Evolutionary conservation across 2,797 vertebrate species (phyloP), one percentile per base, ranked within the genome.

Genomic region (Hydrophis major): DNA sequence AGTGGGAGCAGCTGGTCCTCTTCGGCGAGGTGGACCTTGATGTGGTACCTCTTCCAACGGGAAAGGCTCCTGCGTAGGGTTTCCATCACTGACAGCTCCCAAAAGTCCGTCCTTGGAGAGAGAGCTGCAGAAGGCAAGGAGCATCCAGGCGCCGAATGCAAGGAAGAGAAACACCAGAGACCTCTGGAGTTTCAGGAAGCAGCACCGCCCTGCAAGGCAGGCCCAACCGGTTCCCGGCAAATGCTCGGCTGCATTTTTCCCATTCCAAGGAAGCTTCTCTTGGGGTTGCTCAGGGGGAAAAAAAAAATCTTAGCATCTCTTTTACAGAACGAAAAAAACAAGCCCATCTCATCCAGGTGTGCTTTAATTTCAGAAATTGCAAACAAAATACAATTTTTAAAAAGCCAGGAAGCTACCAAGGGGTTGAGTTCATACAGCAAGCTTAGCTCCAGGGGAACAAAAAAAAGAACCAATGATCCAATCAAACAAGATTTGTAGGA

Each of bases 1-100:
- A 98, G 95, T 2, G 97, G 94, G 96, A 98, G 96, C 96, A 98
- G 97, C 94, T 97, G 86, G 93, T 97, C 97, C 91, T 98, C 98
- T 0, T 98, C 98, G 0, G 97, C 97, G 90, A 98, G 92, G 91
- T 98, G 98, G 93, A 98, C 97, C 94, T 98, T 96, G 7, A 98
- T 98, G 96, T 97, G 97, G 94, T 97, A 98, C 94, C 96, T 97
- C 94, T 97, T 97, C 97, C 97, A 98, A 5, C 97, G 97, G n/a
- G 95, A 96, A 1, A 98, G 95, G 90, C 97, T 97, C 61, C 97
- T 97, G 32, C 97, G 97, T 93, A 98, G 95, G 28, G 97, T 97
- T 91, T 98, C 97, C 98, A 98, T 98, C 92, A 60, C 60, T 16
- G 1, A 53, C 60, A 1, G 59, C 94, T 37, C 60, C 61, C 63